phyloP scores from a whole-genome alignment of 2,113 vertebrate species.

The Thamnaconus septentrionalis region DNA sequence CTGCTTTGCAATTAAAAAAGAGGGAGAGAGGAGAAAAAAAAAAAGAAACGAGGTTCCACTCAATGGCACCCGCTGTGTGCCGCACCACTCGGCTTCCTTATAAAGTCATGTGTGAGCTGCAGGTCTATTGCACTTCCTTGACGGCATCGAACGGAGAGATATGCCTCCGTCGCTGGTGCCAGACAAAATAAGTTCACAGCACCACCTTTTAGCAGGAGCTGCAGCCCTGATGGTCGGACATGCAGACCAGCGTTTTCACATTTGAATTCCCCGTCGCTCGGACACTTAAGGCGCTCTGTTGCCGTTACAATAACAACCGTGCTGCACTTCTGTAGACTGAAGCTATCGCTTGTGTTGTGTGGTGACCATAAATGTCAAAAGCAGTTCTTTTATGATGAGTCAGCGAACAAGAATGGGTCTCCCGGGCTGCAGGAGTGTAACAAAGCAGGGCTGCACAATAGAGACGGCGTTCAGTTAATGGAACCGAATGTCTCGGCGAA shows the following conservation, averaged over 20 bases:
- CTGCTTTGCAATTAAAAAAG: conserved; percentile 9
- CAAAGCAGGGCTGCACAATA: conserved; percentile 14
- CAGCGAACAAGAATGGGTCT: conserved; percentile 53
- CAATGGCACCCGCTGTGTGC: conserved; percentile 9
- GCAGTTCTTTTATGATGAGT: conserved; percentile 48
- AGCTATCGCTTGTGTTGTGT: conserved; percentile 42
- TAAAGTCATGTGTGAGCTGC: conserved; percentile 29
- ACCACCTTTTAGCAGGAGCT: background rate
- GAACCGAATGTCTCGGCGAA: conserved; percentile 28
- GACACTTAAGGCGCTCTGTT: conserved; percentile 40
- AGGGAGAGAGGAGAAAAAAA: background rate
- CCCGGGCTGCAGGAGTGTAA: conserved; percentile 18
- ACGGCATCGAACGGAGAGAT: no score
- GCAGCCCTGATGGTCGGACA: background rate
- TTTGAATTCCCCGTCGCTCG: conserved; percentile 12
- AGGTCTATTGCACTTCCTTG: no score
- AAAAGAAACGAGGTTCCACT: conserved; percentile 2
- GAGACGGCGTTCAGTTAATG: conserved; percentile 31
- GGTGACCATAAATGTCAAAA: conserved; percentile 47
- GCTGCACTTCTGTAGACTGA: conserved; percentile 35
- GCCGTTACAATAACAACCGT: conserved; percentile 33
- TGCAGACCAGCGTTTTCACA: conserved; percentile 8
- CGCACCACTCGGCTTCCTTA: conserved; percentile 36
- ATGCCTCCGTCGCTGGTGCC: no score
- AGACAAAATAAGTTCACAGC: no score